phyloP scores from a whole-genome alignment of 2,888 invertebrate genomes.

The Schrankia costaestrigalis region DNA sequence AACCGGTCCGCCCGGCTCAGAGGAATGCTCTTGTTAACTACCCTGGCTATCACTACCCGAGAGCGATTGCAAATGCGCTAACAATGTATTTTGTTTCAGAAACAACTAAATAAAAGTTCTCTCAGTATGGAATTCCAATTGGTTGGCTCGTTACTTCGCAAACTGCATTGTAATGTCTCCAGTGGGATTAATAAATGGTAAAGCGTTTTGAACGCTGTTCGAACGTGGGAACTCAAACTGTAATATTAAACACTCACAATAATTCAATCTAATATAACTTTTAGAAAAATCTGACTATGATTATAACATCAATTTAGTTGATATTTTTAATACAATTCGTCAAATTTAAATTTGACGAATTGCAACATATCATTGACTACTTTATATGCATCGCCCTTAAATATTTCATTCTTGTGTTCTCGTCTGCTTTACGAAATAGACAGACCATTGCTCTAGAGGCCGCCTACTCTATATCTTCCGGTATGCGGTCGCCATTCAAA shows the following conservation, averaged over 20 bases:
- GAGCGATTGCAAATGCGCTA: slow-evolving; percentile 58
- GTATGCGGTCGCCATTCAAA: no score
- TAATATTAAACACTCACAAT: slow-evolving; percentile 10
- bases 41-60: slow-evolving; percentile 47
- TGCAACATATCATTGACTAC: no score
- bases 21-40: slow-evolving; percentile 72
- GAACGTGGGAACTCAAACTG: slow-evolving; percentile 24
- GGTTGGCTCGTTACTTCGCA: slow-evolving; percentile 33
- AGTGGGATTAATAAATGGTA: slow-evolving; percentile 35
- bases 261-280: slow-evolving; percentile 5
- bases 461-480: no score
- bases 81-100: slow-evolving; percentile 62
- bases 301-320: no score
- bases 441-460: no score
- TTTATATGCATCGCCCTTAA: no score
- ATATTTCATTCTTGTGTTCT: no score
- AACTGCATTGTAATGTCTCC: slow-evolving; percentile 29
- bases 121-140: slow-evolving; percentile 34
- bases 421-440: no score
- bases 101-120: slow-evolving; percentile 38
- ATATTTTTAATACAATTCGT: no score
- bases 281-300: not conserved
- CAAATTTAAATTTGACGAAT: no score
- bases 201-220: slow-evolving; percentile 25
- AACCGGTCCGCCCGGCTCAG: slow-evolving; percentile 69